Conservation (phyloP, 2,888 invertebrate genomes). For the Serrognathus titanus region DNA sequence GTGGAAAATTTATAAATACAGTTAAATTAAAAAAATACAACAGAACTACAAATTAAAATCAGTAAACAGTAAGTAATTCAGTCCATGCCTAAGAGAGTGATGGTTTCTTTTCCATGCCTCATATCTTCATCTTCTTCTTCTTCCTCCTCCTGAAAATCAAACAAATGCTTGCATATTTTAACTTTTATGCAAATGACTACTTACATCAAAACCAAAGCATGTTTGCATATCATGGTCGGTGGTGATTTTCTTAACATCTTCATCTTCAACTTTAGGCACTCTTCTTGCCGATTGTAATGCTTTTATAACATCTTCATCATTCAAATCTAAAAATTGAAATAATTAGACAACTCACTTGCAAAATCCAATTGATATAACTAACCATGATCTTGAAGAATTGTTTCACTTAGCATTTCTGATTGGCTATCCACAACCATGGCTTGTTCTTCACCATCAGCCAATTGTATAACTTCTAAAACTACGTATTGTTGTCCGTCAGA, state of each 20-base stretch:
- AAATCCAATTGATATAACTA: constrained; percentile 15
- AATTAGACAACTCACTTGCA: too few species aligned
- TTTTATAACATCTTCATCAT: constrained; percentile 49
- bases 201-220: constrained; percentile 81
- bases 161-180: not conserved
- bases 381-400: constrained; percentile 44
- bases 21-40: not conserved
- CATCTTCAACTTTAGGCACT: constrained; percentile 35
- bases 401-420: constrained; percentile 49
- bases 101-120: constrained; percentile 38
- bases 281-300: constrained; percentile 45
- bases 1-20: not conserved
- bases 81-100: constrained; percentile 42
- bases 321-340: constrained; percentile 40
- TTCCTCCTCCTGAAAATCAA: constrained; percentile 45
- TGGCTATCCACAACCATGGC: constrained; percentile 58
- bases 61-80: constrained; percentile 23
- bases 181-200: constrained; percentile 30
- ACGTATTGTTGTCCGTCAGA: constrained; percentile 81
- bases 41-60: not conserved
- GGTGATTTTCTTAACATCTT: constrained; percentile 45
- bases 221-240: constrained; percentile 69
- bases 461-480: constrained; percentile 84
- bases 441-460: constrained; percentile 65
- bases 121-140: constrained; percentile 39